Conservation (phyloP, 1,140 invertebrate species). For the Elymnias hypermnestra region DNA sequence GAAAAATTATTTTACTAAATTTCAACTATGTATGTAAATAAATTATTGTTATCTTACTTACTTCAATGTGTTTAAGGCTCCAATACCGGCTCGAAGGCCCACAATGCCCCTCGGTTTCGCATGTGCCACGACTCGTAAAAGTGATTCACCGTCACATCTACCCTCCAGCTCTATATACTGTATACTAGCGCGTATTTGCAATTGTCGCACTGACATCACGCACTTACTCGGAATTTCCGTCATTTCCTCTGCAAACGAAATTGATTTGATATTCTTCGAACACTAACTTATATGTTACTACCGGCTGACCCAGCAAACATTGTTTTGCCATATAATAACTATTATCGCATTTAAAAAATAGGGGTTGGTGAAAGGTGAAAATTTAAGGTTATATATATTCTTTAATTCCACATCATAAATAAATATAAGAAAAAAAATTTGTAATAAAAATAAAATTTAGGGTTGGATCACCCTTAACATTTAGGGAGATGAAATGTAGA, state of each 20-base stretch:
- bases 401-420: too few relatives aligned
- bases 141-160: slow-evolving; percentile 96
- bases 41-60: slow-evolving; percentile 11
- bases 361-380: too few relatives aligned
- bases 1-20: too few relatives aligned
- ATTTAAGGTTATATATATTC: too few relatives aligned
- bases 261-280: neutral
- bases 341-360: too few relatives aligned
- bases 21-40: neutral
- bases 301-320: too few relatives aligned
- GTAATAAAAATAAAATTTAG: too few relatives aligned
- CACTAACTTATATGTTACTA: too few relatives aligned
- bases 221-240: slow-evolving; percentile 94
- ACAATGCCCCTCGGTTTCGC: slow-evolving; percentile 90
- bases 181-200: slow-evolving; percentile 90
- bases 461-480: too few relatives aligned
- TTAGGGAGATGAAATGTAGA: too few relatives aligned
- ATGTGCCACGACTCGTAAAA: slow-evolving; percentile 93
- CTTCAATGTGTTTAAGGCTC: slow-evolving; percentile 30
- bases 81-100: slow-evolving; percentile 58
- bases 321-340: too few relatives aligned
- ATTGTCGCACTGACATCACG: slow-evolving; percentile 83
- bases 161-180: slow-evolving; percentile 99
- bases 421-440: too few relatives aligned
- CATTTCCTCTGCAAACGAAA: slow-evolving; percentile 73